A percentile compares a stretch with the other conserved stretches of the same genome.
Evolutionary conservation across 2,888 invertebrate species (phyloP).

Genomic region (Stenodema calcarata): DNA sequence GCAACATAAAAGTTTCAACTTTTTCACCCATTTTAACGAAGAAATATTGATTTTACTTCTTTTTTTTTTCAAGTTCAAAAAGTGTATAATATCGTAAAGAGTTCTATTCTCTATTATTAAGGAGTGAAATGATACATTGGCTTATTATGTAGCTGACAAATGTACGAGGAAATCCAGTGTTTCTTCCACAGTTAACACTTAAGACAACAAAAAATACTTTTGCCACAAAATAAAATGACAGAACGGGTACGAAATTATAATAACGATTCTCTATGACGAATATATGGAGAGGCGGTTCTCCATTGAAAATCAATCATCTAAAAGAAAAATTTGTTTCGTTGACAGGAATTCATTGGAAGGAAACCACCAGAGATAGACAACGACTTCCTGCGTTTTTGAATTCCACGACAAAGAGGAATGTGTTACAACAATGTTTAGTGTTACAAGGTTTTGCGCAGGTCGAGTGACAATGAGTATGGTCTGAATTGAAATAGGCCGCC

Average conservation of each 20-base stretch:
- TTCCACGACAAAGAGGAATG: too few relatives aligned
- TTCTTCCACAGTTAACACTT: background rate
- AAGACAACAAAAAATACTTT: background rate
- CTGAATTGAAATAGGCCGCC: too few relatives aligned
- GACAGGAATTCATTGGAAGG: background rate
- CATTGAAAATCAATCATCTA: background rate
- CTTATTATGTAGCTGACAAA: background rate
- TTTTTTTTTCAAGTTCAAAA: background rate
- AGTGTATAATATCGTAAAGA: conserved; percentile 4
- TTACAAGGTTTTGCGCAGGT: too few relatives aligned
- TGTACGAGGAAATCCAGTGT: background rate
- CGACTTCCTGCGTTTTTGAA: too few relatives aligned
- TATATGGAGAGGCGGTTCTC: background rate
- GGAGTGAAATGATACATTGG: conserved; percentile 20
- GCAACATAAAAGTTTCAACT: background rate
- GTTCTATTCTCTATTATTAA: conserved; percentile 17
- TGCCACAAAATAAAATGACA: background rate
- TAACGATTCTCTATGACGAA: background rate
- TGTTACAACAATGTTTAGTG: too few relatives aligned
- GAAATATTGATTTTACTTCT: background rate
- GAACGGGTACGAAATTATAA: background rate
- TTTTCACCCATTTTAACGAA: background rate
- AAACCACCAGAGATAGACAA: too few relatives aligned
- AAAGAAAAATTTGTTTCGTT: background rate
- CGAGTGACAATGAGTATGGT: too few relatives aligned